Base-by-base conservation (phyloP, 2,888 invertebrate genomes). In the Incurvaria masculella region DNA sequence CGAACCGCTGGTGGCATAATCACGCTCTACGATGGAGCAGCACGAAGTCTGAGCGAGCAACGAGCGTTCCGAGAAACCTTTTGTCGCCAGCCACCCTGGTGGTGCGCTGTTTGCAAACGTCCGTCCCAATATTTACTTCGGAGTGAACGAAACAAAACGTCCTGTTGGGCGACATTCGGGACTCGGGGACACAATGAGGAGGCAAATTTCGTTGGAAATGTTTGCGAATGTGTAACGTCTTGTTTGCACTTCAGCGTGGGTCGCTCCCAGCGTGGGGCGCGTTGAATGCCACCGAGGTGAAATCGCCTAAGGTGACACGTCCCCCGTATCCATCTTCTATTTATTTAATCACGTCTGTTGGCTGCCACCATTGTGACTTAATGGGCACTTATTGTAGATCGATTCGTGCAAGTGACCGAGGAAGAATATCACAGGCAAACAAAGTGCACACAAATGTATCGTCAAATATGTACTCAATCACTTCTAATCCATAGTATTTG, bases 111-210 rank as follows among this genome's bases (percentile, higher is more conserved):
- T 76, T 76, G 75, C 74, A 74, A 75, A 72, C 74, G 66, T 56
- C 54, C 63, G 66, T 57, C 61, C 68, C 73, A 76, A 75, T 76
- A 76, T 78, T 78, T 76, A 75, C 59, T 62, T 73, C 63, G 65
- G 75, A 71, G 70, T 72, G 72, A 72, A 72, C 64, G 69, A 76
- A 75, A 76, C 76, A 78, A 76, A 68, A 66, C 68, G 63, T 59
- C 64, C 62, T 63, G 61, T 63, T 69, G 71, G 47, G 70, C 72
- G n/a, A n/a, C n/a, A n/a, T n/a, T n/a, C n/a, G n/a, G 23, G 23
- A 10, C 23, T 23, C 16, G 4, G 11, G 16, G 19, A 11, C 21
- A 41, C 41, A 41, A 41, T 41, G 18, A 41, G 14, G 14, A 20
- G 41, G 41, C 21, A 18, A 17, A 20, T 17, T 41, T 41, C 19